These are phyloP conservation scores for Psephotus haematonotus DNA, from an alignment of 2,113 vertebrate genomes.

Conservation along the genomic window DNA sequence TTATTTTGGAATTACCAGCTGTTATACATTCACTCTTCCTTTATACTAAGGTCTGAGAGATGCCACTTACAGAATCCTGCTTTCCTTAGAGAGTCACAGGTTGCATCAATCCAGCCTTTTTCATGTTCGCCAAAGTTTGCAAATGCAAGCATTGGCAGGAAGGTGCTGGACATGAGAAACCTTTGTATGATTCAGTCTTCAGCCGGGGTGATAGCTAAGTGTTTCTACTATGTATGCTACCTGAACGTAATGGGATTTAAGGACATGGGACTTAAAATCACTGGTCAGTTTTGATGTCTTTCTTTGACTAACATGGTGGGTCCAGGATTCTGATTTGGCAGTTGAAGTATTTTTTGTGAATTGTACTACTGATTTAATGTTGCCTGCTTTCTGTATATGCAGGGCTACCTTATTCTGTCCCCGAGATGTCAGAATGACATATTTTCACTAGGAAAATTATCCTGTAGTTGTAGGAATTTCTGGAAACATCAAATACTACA, in stretches of 20 bases:
- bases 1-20: neutral
- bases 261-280: neutral
- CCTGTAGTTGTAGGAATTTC: neutral
- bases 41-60: neutral
- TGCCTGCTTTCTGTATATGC: neutral
- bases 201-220: neutral
- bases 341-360: neutral
- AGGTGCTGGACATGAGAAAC: neutral
- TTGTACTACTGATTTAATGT: neutral
- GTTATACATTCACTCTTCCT: neutral
- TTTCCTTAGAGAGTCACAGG: neutral
- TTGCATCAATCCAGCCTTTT: neutral
- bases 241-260: neutral
- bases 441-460: neutral
- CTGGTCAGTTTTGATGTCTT: neutral
- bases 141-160: neutral
- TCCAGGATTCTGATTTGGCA: neutral
- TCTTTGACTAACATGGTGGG: neutral
- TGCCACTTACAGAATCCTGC: neutral
- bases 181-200: neutral
- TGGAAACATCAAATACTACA: neutral
- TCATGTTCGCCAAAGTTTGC: neutral
- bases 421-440: neutral
- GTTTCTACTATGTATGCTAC: neutral
- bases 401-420: neutral